These are phyloP conservation scores for Xestia ashworthii DNA, from an alignment of 2,888 invertebrate genomes.

Conservation along the genomic window DNA sequence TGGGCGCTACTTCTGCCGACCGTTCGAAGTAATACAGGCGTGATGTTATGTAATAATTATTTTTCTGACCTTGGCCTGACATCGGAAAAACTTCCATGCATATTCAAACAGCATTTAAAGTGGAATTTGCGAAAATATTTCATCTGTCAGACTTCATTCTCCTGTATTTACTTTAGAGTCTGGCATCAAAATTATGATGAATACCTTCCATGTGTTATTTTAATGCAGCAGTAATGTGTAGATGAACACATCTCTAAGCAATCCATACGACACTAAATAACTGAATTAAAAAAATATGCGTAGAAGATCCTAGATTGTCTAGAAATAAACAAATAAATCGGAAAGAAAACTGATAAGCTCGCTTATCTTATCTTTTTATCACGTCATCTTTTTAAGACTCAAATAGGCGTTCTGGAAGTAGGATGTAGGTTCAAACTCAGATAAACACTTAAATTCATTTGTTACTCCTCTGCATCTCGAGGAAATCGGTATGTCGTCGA, in stretches of 20 bases:
- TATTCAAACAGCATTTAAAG: constrained; percentile 20
- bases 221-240: constrained; percentile 7
- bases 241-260: constrained; percentile 18
- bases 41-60: constrained; percentile 5
- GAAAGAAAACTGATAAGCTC: neutral
- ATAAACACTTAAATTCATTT: neutral
- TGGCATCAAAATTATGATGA: constrained; percentile 50
- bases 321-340: neutral
- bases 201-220: constrained; percentile 41
- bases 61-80: constrained; percentile 4
- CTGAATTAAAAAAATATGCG: neutral
- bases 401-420: neutral
- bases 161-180: constrained; percentile 45
- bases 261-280: neutral
- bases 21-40: neutral
- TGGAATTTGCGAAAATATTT: constrained; percentile 31
- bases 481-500: neutral
- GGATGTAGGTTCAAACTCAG: neutral
- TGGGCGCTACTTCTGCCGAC: neutral
- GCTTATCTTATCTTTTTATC: neutral
- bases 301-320: neutral
- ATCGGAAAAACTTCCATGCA: constrained; percentile 23
- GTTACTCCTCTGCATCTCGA: neutral
- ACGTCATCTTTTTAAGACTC: neutral
- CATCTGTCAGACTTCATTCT: constrained; percentile 44